Percentiles rank a stretch among this genome's conserved stretches.
phyloP scores from a whole-genome alignment of 2,888 invertebrate species.

The Rotaria socialis region DNA sequence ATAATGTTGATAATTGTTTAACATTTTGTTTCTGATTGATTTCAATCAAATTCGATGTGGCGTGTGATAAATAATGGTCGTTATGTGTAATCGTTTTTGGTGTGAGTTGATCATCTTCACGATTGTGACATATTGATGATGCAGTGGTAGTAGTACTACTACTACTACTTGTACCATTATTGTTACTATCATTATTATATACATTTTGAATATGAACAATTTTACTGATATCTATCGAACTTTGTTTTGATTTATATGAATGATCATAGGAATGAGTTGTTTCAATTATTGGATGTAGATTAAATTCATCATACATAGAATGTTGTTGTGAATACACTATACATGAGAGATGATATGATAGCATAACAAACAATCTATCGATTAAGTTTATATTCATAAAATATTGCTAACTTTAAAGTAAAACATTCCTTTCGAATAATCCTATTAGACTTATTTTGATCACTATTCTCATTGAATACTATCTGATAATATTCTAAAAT shows the following conservation, averaged over 20 bases:
- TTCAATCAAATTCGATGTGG: not conserved
- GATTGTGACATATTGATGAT: not conserved
- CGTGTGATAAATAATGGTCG: not conserved
- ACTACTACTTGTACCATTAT: too few species aligned
- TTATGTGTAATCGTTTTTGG: not conserved
- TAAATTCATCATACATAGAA: not conserved
- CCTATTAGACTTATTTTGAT: too few species aligned
- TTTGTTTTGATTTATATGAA: conserved; percentile 16
- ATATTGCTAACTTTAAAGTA: not conserved
- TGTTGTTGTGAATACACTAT: conserved; percentile 11
- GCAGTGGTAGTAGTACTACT: not conserved
- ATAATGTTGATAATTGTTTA: not conserved
- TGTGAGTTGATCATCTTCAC: not conserved
- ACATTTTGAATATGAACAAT: not conserved
- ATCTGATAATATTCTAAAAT: too few species aligned
- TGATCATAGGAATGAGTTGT: not conserved
- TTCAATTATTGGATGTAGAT: conserved; percentile 24
- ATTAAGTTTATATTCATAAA: not conserved
- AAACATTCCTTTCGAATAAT: too few species aligned
- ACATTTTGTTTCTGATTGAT: not conserved
- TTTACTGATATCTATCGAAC: not conserved
- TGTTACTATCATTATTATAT: not conserved
- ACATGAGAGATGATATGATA: not conserved
- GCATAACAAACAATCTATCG: too few species aligned
- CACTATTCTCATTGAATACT: too few species aligned